These are phyloP conservation scores for Hirundo rustica DNA, from an alignment of 2,797 vertebrate genomes.

Conservation along the genomic window DNA sequence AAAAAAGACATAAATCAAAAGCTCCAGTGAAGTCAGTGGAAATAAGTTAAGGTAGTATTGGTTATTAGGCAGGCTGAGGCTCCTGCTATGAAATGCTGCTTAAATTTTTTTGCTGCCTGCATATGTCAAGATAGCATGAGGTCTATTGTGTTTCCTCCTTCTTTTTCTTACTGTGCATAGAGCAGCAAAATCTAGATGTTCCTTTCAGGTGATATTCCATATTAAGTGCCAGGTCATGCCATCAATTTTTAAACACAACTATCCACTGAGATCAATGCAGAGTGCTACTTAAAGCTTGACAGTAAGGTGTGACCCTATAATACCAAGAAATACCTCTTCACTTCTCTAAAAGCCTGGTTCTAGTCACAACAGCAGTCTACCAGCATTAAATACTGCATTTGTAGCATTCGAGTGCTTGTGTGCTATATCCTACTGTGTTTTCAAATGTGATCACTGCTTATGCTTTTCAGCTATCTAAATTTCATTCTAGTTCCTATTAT, in stretches of 20 bases:
- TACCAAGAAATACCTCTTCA: slow-evolving; percentile 34
- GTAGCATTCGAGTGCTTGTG: slow-evolving; percentile 11
- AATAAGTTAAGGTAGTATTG: not conserved
- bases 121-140: not conserved
- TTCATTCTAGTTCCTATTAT: not conserved
- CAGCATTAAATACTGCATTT: slow-evolving; percentile 20
- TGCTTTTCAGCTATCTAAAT: not conserved
- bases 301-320: slow-evolving; percentile 12
- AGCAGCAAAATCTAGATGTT: not conserved
- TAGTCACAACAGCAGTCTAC: not conserved
- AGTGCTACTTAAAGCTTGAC: slow-evolving; percentile 9
- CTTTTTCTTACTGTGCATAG: not conserved
- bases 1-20: not conserved
- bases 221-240: slow-evolving; percentile 20
- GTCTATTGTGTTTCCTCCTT: not conserved
- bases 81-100: not conserved
- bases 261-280: slow-evolving; percentile 45
- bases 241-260: slow-evolving; percentile 51
- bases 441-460: not conserved
- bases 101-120: not conserved
- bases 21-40: not conserved
- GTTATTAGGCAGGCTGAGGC: not conserved
- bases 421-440: not conserved
- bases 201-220: not conserved
- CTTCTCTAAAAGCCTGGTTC: not conserved